Percentiles rank a stretch among this genome's conserved stretches.
These are phyloP conservation scores for Malacosoma neustria DNA, from an alignment of 2,888 invertebrate species.

Conservation along the genomic window DNA sequence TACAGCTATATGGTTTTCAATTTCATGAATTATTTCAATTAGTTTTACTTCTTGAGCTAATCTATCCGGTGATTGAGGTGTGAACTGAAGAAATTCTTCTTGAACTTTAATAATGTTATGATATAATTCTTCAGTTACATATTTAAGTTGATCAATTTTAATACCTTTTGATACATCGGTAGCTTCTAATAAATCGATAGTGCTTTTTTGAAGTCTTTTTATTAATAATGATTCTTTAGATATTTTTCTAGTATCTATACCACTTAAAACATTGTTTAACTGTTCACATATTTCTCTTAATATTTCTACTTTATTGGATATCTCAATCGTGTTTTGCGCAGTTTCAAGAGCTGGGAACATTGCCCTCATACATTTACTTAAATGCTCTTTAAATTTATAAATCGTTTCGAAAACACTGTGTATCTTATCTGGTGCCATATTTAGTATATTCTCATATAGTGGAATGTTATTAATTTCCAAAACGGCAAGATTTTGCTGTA, in stretches of 20 bases:
- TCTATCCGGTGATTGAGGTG: slow-evolving; percentile 25
- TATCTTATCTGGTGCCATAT: slow-evolving; percentile 44
- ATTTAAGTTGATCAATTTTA: slow-evolving; percentile 38
- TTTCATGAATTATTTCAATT: slow-evolving; percentile 42
- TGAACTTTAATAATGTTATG: slow-evolving; percentile 36
- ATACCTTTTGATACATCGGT: slow-evolving; percentile 38
- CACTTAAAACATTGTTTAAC: slow-evolving; percentile 34
- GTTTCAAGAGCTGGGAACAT: slow-evolving; percentile 43
- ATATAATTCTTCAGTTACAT: slow-evolving; percentile 42
- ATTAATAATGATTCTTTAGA: slow-evolving; percentile 10
- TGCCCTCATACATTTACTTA: slow-evolving; percentile 39
- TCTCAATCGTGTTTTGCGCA: slow-evolving; percentile 40
- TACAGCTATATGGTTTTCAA: slow-evolving; percentile 49
- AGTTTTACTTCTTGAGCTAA: slow-evolving; percentile 41
- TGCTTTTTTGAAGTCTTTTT: slow-evolving; percentile 26
- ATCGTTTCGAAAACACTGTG: slow-evolving; percentile 41
- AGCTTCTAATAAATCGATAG: slow-evolving; percentile 36
- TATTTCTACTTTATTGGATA: slow-evolving; percentile 41
- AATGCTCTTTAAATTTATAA: slow-evolving; percentile 41
- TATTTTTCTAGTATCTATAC: slow-evolving; percentile 15
- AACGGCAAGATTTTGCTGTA: slow-evolving; percentile 47
- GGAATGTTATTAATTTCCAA: slow-evolving; percentile 52
- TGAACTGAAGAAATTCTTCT: slow-evolving; percentile 47
- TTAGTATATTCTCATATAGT: slow-evolving; percentile 50
- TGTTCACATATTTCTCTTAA: slow-evolving; percentile 40